Percentiles rank a stretch among this genome's conserved stretches.
Evolutionary conservation across 2,113 vertebrate species (phyloP).

Genomic region (Turnix velox): DNA sequence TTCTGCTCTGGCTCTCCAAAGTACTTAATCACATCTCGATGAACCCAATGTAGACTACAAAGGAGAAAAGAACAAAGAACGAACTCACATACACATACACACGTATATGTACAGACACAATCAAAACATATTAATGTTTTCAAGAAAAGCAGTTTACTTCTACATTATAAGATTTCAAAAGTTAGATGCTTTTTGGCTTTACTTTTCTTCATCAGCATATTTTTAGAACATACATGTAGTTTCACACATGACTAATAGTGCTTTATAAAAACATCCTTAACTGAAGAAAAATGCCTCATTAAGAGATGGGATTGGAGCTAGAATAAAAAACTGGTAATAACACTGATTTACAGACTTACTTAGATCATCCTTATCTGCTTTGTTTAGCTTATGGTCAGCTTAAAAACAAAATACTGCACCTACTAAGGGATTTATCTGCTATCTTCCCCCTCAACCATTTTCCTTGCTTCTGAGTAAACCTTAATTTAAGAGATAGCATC

Average conservation of each 20-base stretch:
- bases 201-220: not conserved
- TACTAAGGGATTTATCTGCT: not conserved
- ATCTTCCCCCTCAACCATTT: not conserved
- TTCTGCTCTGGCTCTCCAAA: not conserved
- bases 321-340: not conserved
- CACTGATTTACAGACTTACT: not conserved
- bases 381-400: not conserved
- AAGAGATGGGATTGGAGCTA: not conserved
- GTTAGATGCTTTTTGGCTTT: not conserved
- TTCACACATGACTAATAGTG: not conserved
- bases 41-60: not conserved
- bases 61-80: not conserved
- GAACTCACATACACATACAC: not conserved
- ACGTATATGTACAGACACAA: accelerated
- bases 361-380: not conserved
- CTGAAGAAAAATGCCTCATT: not conserved
- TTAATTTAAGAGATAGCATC: not conserved
- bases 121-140: not conserved
- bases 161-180: not conserved
- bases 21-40: not conserved
- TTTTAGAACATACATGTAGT: not conserved
- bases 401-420: not conserved
- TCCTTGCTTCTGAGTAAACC: not conserved
- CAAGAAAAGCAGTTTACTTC: not conserved
- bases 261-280: not conserved